phyloP scores from a whole-genome alignment of 2,888 invertebrate genomes.

The Branchellion lobata region DNA sequence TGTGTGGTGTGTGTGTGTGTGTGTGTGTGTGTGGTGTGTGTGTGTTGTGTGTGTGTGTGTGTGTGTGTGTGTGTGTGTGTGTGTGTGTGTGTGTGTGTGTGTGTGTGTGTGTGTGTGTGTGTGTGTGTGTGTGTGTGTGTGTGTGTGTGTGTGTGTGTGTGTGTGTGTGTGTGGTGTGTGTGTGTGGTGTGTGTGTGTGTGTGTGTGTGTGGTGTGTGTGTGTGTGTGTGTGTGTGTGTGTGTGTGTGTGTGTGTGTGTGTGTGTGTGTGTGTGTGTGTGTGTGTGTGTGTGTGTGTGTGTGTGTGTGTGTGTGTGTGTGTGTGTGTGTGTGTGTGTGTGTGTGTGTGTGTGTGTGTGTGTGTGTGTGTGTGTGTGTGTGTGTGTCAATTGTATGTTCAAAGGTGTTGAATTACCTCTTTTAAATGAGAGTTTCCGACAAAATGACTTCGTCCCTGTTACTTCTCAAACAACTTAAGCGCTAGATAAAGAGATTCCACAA shows the following conservation, averaged over 20 bases:
- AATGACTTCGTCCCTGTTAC: too few species aligned
- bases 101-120: background rate
- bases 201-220: background rate
- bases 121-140: background rate
- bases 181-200: background rate
- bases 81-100: background rate
- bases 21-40: background rate
- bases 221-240: background rate
- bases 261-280: slow-evolving; percentile 21
- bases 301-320: slow-evolving; percentile 15
- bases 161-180: background rate
- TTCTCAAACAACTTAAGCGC: too few species aligned
- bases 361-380: slow-evolving; percentile 34
- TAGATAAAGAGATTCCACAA: too few species aligned
- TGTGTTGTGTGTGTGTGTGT: background rate
- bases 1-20: background rate
- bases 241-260: slow-evolving; percentile 11
- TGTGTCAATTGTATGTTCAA: too few species aligned
- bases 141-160: background rate
- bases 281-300: slow-evolving; percentile 31
- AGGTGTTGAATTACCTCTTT: too few species aligned
- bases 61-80: background rate
- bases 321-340: slow-evolving; percentile 32
- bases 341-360: slow-evolving; percentile 34
- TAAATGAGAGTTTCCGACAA: too few species aligned